Percentiles rank a stretch among this genome's conserved stretches.
Evolutionary conservation across 2,888 invertebrate genomes (phyloP).

Genomic region (Nephrotoma guestfalica): DNA sequence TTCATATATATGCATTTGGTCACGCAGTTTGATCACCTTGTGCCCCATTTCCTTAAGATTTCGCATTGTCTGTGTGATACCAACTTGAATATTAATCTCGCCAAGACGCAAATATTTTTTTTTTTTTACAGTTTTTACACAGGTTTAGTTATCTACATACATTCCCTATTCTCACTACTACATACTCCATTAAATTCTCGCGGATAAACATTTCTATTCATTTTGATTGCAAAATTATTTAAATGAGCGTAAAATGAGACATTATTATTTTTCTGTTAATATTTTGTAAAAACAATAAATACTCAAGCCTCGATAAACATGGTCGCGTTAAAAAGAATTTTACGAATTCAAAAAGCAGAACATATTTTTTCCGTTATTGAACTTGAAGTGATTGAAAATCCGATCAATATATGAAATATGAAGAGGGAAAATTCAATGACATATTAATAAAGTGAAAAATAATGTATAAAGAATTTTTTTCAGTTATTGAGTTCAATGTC

Average conservation of each 20-base stretch:
- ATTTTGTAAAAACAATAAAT: not conserved
- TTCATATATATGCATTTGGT: too few species aligned
- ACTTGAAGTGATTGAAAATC: too few species aligned
- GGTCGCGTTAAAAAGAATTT: not conserved
- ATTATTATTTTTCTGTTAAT: not conserved
- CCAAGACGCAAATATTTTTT: not conserved
- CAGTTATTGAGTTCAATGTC: too few species aligned
- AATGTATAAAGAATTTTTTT: too few species aligned
- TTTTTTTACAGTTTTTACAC: not conserved
- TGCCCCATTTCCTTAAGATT: too few species aligned
- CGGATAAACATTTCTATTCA: not conserved
- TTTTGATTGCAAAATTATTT: not conserved
- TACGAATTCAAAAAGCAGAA: not conserved
- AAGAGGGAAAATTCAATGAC: too few species aligned
- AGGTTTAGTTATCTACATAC: not conserved
- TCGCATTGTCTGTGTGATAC: not conserved
- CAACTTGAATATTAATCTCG: not conserved
- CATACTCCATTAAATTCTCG: not conserved
- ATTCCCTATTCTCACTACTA: not conserved
- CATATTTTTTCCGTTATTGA: too few species aligned
- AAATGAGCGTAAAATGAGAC: not conserved
- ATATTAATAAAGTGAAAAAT: too few species aligned
- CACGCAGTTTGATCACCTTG: too few species aligned
- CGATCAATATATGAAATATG: too few species aligned
- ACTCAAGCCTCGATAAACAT: not conserved